Conservation (phyloP, 2,888 invertebrate genomes). For the Ochlodes sylvanus region DNA sequence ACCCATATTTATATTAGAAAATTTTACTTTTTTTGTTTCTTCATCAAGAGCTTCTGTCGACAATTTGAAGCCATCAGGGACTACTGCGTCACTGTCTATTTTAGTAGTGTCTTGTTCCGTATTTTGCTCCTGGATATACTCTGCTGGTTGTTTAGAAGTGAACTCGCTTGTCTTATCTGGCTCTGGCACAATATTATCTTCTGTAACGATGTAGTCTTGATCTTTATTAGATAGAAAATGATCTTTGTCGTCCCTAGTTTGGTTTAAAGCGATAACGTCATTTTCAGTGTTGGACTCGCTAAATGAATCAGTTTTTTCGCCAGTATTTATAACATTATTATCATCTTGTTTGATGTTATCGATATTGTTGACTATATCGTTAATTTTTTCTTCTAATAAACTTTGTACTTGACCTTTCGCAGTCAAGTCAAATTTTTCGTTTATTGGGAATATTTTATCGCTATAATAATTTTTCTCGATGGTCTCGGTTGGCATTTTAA, state of each 20-base stretch:
- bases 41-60: slow-evolving; percentile 51
- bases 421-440: background rate
- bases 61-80: slow-evolving; percentile 38
- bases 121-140: background rate
- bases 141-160: background rate
- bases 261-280: background rate
- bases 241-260: background rate
- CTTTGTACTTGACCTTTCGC: slow-evolving; percentile 4
- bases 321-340: background rate
- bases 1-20: slow-evolving; percentile 64
- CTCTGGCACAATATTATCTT: background rate
- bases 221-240: no score
- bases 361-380: background rate
- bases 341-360: background rate
- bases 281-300: background rate
- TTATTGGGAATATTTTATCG: background rate
- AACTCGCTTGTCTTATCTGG: background rate
- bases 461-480: background rate
- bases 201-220: background rate
- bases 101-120: slow-evolving; percentile 44
- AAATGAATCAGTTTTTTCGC: background rate
- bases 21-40: slow-evolving; percentile 66
- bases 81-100: slow-evolving; percentile 39
- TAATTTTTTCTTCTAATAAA: slow-evolving; percentile 22
- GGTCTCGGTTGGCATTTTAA: background rate